Conservation (phyloP, 2,113 vertebrate species). For the Sinocyclocheilus rhinocerous region DNA sequence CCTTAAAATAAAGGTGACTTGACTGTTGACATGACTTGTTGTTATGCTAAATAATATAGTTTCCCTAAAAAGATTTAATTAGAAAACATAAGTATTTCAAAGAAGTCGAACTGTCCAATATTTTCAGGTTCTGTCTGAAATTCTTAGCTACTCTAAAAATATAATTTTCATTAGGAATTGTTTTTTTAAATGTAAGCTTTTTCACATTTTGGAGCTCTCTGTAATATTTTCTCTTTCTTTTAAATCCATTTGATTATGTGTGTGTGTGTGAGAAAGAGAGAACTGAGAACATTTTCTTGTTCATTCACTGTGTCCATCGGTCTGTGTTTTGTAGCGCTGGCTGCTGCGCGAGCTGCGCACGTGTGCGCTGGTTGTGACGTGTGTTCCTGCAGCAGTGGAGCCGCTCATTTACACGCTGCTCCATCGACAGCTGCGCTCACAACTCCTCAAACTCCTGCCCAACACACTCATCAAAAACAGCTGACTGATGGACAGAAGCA, state of each 20-base stretch:
- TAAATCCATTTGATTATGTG: neutral
- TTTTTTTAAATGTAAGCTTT: neutral
- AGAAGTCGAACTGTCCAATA: too few species aligned
- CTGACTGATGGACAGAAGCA: slow-evolving; percentile 1
- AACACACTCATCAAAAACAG: slow-evolving; percentile 25
- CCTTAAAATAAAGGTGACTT: neutral
- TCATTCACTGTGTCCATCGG: neutral
- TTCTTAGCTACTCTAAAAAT: neutral
- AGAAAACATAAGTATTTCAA: too few species aligned
- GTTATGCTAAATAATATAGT: neutral
- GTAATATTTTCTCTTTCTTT: neutral
- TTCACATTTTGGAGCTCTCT: neutral
- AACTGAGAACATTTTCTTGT: too few species aligned
- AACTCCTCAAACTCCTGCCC: slow-evolving; percentile 64
- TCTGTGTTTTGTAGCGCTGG: slow-evolving; percentile 21
- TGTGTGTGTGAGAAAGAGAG: neutral
- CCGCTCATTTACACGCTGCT: slow-evolving; percentile 71
- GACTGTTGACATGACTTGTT: neutral
- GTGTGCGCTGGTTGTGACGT: slow-evolving; percentile 65
- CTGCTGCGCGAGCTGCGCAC: slow-evolving; percentile 64
- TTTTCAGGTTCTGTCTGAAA: too few species aligned
- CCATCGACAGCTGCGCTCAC: slow-evolving; percentile 68
- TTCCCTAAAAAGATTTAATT: too few species aligned
- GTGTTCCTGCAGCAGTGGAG: slow-evolving; percentile 66
- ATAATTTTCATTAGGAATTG: neutral